These are phyloP conservation scores for Stenodema calcarata DNA, from an alignment of 2,888 invertebrate species.

Conservation along the genomic window DNA sequence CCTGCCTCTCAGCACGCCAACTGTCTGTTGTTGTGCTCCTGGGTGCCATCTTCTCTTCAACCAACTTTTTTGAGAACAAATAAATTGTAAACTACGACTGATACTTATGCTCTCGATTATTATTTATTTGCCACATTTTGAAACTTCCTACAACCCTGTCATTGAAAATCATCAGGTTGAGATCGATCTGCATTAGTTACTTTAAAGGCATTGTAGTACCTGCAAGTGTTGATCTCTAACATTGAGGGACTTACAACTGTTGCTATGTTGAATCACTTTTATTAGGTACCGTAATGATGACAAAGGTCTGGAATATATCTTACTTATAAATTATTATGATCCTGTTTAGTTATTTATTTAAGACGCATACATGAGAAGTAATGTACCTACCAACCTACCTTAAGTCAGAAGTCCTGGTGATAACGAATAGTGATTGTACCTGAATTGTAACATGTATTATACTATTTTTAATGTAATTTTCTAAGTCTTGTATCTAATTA, in stretches of 20 bases:
- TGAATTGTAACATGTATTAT: conserved; percentile 28
- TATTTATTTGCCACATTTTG: background rate
- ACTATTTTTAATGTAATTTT: conserved; percentile 35
- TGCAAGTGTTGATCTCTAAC: background rate
- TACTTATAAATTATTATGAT: background rate
- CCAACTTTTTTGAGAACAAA: background rate
- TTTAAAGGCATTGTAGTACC: background rate
- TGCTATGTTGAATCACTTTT: background rate
- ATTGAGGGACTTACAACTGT: background rate
- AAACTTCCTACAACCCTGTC: too few relatives aligned
- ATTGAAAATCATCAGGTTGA: background rate
- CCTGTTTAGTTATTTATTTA: background rate
- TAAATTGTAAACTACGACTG: background rate
- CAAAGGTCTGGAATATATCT: background rate
- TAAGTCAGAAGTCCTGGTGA: background rate
- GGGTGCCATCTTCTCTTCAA: background rate
- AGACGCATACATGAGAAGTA: background rate
- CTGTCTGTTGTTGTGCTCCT: background rate
- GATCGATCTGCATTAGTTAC: background rate
- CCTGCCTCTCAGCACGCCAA: background rate
- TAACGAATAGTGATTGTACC: conserved; percentile 12
- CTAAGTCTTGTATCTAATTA: conserved; percentile 43
- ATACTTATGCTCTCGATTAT: background rate
- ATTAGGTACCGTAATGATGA: background rate
- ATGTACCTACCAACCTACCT: background rate